These are phyloP conservation scores for Drosophila ohnishii DNA, from an alignment of 1,140 invertebrate species.

Conservation along the genomic window DNA sequence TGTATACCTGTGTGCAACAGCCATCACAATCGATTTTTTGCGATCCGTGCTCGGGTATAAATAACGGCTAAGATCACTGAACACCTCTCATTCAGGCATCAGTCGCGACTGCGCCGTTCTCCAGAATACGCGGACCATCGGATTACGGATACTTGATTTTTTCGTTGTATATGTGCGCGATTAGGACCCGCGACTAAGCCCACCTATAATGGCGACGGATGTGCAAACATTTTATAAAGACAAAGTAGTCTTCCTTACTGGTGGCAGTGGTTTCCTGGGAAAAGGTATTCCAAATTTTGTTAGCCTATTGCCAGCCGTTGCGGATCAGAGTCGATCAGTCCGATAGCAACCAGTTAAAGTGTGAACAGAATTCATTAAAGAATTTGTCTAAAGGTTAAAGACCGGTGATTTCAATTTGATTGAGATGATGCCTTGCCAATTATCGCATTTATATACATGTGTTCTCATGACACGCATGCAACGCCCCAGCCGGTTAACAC, in stretches of 20 bases:
- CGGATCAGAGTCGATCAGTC: neutral
- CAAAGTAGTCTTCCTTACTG: slow-evolving; percentile 87
- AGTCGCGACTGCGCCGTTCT: slow-evolving; percentile 22
- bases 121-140: neutral
- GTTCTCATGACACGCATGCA: slow-evolving; percentile 7
- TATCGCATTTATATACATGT: slow-evolving; percentile 3
- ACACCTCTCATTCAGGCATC: slow-evolving; percentile 41
- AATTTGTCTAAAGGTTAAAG: slow-evolving; percentile 14
- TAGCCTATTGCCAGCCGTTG: neutral
- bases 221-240: slow-evolving; percentile 86
- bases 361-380: neutral
- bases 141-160: slow-evolving; percentile 12
- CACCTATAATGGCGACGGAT: slow-evolving; percentile 40
- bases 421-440: neutral
- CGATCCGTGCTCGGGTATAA: slow-evolving; percentile 45
- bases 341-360: neutral
- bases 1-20: neutral
- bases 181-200: neutral
- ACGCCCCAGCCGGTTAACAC: neutral
- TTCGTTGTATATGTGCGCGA: neutral
- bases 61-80: slow-evolving; percentile 36
- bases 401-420: slow-evolving; percentile 1
- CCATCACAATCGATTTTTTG: slow-evolving; percentile 29
- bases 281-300: slow-evolving; percentile 84
- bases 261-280: slow-evolving; percentile 90